Evolutionary conservation across 2,797 vertebrate genomes (phyloP), one percentile per base, ranked within the genome.

Genomic region (Denticeps clupeoides): DNA sequence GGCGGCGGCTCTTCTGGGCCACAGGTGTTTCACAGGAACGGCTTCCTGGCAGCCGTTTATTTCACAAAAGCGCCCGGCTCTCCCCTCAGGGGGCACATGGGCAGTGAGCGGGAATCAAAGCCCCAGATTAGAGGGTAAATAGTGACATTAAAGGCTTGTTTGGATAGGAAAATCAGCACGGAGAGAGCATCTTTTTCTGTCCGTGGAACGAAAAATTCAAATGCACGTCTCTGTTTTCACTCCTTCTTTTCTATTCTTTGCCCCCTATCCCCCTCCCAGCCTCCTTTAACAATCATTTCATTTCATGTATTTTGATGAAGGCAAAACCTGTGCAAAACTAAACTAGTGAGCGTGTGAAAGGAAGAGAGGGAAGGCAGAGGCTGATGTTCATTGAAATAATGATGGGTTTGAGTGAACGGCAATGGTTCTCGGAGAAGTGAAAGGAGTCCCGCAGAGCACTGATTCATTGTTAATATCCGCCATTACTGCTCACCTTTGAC

Each of bases 401-500:
- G 63, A 68, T 33, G 24, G 49, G 44, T 61, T 46, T 61, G 35
- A 15, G 40, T 32, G 41, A 13, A 46, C 49, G 53, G 53, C 62
- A 67, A 59, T 55, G 54, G 45, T 55, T 56, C 43, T 45, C 27
- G 38, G 22, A 7, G 47, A 47, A n/a, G n/a, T n/a, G n/a, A n/a
- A n/a, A n/a, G n/a, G n/a, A n/a, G n/a, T n/a, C n/a, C n/a, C n/a
- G n/a, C n/a, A n/a, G n/a, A 19, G 51, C 22, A 22, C 15, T 44
- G 29, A 55, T 44, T 47, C 52, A 52, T 12, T 19, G 15, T 27
- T 41, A 45, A 63, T 55, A 55, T 48, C 35, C 28, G 33, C 15
- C 16, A 26, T 49, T 42, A 58, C 59, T 55, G 77, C 86, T 76
- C 79, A 26, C 88, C 88, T 87, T 90, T 89, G 9, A 90, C 90